phyloP scores from a whole-genome alignment of 2,113 vertebrate species.

The Sisor rabdophorus region DNA sequence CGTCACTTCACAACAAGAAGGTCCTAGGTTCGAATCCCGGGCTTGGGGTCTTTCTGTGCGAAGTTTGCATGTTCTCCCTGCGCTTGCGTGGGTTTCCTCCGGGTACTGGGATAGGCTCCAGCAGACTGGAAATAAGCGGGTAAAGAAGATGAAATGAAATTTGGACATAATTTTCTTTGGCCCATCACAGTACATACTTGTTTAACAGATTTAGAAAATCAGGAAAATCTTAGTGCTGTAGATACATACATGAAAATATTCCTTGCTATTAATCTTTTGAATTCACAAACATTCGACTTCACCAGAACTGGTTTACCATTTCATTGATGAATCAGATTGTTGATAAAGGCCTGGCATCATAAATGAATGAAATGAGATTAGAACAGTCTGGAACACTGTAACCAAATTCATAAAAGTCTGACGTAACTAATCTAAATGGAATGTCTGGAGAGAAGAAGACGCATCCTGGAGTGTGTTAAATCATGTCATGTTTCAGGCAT shows the following conservation, averaged over 20 bases:
- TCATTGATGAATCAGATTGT: conserved; percentile 7
- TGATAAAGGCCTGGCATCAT: conserved; percentile 8
- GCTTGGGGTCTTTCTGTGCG: no score
- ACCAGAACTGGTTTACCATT: neutral
- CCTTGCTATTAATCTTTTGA: neutral
- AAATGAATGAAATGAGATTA: conserved; percentile 21
- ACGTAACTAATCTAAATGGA: conserved; percentile 39
- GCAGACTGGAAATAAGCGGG: no score
- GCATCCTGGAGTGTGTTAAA: conserved; percentile 21
- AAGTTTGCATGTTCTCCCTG: no score
- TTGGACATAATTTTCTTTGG: no score
- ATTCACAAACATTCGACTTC: neutral
- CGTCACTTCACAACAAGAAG: no score
- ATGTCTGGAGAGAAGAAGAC: conserved; percentile 32
- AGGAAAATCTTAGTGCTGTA: neutral
- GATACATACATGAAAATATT: neutral
- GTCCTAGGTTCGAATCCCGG: no score
- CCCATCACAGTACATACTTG: no score
- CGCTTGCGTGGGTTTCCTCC: no score
- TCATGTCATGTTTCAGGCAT: conserved; percentile 21
- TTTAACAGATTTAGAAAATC: neutral
- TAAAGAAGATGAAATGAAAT: no score
- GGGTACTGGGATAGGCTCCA: no score
- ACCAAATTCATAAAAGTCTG: conserved; percentile 30
- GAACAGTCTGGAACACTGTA: conserved; percentile 21